Evolutionary conservation across 2,113 vertebrate species (phyloP).

Genomic region (cat (Felis catus)): F.catus_Fca126_mat1.0 CM031417.1:112551001-112551500

Average conservation of each 20-base stretch:
- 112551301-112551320: not conserved
- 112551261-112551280: not conserved
- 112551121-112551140: not conserved
- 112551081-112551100: not conserved
- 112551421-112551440: not conserved
- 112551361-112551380: not conserved
- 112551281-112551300: not conserved
- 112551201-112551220: not conserved
- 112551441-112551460: not conserved
- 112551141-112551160: not conserved
- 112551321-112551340: not conserved
- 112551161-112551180: not conserved
- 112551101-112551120: not conserved
- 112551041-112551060: not conserved
- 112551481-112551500: not conserved
- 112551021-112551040: not conserved
- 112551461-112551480: not conserved
- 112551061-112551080: not conserved
- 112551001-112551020: not conserved
- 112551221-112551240: not conserved
- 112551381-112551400: not conserved
- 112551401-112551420: not conserved
- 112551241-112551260: not conserved
- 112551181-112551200: not conserved
- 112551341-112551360: not conserved